A percentile compares a stretch with the other conserved stretches of the same genome.
phyloP scores from a whole-genome alignment of 2,113 vertebrate genomes.

The Triplophysa siluroides region DNA sequence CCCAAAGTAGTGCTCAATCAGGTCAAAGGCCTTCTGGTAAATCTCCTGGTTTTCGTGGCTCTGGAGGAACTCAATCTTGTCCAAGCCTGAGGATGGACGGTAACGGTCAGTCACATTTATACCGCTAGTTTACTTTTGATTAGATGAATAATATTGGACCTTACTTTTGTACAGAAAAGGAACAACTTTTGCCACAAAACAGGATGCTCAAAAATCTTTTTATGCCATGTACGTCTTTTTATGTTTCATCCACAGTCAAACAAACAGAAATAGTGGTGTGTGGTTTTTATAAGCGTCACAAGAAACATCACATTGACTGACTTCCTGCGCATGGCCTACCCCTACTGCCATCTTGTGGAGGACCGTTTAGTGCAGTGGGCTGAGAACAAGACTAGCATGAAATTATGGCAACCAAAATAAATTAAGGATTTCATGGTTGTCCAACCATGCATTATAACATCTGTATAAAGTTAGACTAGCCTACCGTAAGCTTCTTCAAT shows the following conservation, averaged over 20 bases:
- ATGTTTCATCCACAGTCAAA: background rate
- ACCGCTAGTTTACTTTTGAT: too few relatives aligned
- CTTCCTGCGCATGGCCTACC: background rate
- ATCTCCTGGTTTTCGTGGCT: slow-evolving; percentile 91
- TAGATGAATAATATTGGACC: too few relatives aligned
- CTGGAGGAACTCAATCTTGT: slow-evolving; percentile 90
- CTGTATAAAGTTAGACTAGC: slow-evolving; percentile 5
- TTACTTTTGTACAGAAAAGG: too few relatives aligned
- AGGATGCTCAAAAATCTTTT: too few relatives aligned
- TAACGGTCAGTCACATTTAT: background rate
- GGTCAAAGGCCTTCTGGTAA: slow-evolving; percentile 88
- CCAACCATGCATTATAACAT: background rate
- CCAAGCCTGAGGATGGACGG: slow-evolving; percentile 74
- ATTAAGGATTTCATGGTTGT: too few relatives aligned
- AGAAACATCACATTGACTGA: too few relatives aligned
- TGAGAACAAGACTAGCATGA: background rate
- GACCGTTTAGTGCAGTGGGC: background rate
- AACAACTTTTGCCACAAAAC: too few relatives aligned
- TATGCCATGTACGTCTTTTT: too few relatives aligned
- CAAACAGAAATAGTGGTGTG: background rate
- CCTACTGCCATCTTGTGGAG: background rate
- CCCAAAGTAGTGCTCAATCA: slow-evolving; percentile 89
- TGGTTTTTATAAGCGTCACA: too few relatives aligned
- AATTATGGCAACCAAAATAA: background rate
- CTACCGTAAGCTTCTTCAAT: slow-evolving; percentile 90